A percentile compares a stretch with the other conserved stretches of the same genome.
These are phyloP conservation scores for Apodemus speciosus DNA, from an alignment of 2,113 vertebrate species.

Conservation along the genomic window DNA sequence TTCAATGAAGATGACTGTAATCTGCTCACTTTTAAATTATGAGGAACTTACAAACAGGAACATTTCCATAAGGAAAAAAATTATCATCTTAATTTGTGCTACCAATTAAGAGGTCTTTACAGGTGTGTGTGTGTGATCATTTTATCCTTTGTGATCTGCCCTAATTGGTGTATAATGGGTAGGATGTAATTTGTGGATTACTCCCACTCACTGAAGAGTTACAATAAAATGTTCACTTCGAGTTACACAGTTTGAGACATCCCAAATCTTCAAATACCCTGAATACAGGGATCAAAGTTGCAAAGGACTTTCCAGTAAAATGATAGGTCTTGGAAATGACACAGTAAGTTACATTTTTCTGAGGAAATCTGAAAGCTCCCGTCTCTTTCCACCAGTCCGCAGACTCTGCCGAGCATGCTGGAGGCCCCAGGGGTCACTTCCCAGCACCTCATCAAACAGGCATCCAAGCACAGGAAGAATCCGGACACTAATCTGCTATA, in stretches of 20 bases:
- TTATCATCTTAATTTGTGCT: constrained; percentile 41
- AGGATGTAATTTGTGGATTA: constrained; percentile 23
- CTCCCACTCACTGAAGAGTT: constrained; percentile 11
- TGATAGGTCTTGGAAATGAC: background rate
- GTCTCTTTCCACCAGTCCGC: background rate
- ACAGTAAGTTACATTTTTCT: background rate
- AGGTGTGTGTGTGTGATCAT: background rate
- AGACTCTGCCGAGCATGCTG: background rate
- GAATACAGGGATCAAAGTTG: background rate
- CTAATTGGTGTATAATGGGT: constrained; percentile 48
- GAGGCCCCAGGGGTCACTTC: background rate
- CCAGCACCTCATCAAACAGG: too few relatives aligned
- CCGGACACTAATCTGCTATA: background rate
- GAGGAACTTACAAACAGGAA: constrained; percentile 24
- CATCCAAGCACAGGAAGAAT: too few relatives aligned
- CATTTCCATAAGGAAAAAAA: constrained; percentile 33
- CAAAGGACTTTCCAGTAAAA: background rate
- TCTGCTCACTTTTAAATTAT: constrained; percentile 21
- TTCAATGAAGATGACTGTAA: constrained; percentile 14
- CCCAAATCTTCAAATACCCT: background rate
- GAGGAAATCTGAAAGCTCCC: background rate
- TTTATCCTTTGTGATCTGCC: constrained; percentile 47
- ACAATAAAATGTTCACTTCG: constrained; percentile 12
- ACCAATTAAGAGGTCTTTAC: constrained; percentile 27
- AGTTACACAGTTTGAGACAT: background rate